Percentiles rank a stretch among this genome's conserved stretches.
Conservation (phyloP, 2,797 vertebrate genomes). For the Cirrhinus mrigala region DNA sequence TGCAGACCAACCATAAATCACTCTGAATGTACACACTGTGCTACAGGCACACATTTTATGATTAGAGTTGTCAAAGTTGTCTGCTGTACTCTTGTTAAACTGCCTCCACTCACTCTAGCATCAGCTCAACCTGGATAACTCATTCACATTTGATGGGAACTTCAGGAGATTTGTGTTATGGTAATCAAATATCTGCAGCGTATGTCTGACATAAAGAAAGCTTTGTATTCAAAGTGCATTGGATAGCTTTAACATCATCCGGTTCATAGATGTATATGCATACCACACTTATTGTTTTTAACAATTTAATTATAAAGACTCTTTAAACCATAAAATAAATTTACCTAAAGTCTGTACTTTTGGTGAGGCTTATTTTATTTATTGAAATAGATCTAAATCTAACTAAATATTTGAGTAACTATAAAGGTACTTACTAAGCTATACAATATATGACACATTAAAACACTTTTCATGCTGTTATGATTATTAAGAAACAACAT, state of each 20-base stretch:
- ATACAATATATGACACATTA: not conserved
- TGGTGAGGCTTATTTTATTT: not conserved
- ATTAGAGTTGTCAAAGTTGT: constrained; percentile 68
- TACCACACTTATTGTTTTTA: not conserved
- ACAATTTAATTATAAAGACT: not conserved
- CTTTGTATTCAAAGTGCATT: too few relatives aligned
- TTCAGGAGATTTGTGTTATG: not conserved
- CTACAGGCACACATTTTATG: constrained; percentile 64
- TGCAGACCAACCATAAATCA: constrained; percentile 2
- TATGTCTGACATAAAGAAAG: not conserved
- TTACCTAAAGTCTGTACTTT: not conserved
- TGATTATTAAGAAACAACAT: not conserved
- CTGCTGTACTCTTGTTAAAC: constrained; percentile 71
- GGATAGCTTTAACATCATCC: too few relatives aligned
- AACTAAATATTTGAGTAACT: not conserved
- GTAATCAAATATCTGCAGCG: not conserved
- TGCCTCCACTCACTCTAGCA: constrained; percentile 64
- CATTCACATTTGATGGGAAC: constrained; percentile 17
- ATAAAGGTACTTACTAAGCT: not conserved
- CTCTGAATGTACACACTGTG: not conserved
- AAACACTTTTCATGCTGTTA: not conserved
- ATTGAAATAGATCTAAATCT: not conserved
- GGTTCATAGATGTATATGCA: not conserved
- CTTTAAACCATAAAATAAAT: not conserved
- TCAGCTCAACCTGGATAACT: constrained; percentile 54